Base-by-base conservation (phyloP, 2,888 invertebrate genomes). In the Yponomeuta plumbellus region DNA sequence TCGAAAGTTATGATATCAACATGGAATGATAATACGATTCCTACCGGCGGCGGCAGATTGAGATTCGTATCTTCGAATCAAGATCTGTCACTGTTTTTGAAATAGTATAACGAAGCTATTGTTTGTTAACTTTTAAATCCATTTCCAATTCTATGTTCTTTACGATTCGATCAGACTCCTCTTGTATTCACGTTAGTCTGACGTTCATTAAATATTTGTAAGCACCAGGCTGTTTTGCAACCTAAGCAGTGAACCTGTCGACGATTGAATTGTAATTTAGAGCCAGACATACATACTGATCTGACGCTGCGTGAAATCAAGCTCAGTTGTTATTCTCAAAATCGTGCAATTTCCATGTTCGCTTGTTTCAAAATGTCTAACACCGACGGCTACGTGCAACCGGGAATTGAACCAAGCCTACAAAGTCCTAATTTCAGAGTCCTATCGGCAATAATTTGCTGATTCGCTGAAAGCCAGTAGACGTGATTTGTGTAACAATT, bases 401-500 rank as follows among this genome's bases (percentile, higher is more conserved):
- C 34, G 5, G 34, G 34, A 34, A 34, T 5, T 34, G 34, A 34
- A 34, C 34, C 6, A 34, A 1, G 34, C 34, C 34, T 34, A 34
- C 8, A 34, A 34, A 34, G 34, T 6, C 34, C 34, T 34, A 34
- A 34, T 34, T 34, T 8, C 34, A 34, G 34, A 52, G 17, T 64
- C 56, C 66, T 68, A 70, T 72, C 66, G 70, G 69, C 66, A 69
- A 73, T 73, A 74, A 74, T 75, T 71, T 65, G 69, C 72, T 68
- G 64, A 61, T 39, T 21, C 66, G 67, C 62, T 21, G 61, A 66
- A 39, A 44, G 39, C 66, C 58, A 23, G 58, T 39, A 44, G 40
- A 80, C 83, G 83, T 83, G 83, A 80, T 78, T 81, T 75, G 77
- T 72, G 76, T 83, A 74, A 81, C 80, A 80, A 81, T 67, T 13